These are phyloP conservation scores for Volucella bombylans DNA, from an alignment of 2,888 invertebrate species.

Conservation along the genomic window DNA sequence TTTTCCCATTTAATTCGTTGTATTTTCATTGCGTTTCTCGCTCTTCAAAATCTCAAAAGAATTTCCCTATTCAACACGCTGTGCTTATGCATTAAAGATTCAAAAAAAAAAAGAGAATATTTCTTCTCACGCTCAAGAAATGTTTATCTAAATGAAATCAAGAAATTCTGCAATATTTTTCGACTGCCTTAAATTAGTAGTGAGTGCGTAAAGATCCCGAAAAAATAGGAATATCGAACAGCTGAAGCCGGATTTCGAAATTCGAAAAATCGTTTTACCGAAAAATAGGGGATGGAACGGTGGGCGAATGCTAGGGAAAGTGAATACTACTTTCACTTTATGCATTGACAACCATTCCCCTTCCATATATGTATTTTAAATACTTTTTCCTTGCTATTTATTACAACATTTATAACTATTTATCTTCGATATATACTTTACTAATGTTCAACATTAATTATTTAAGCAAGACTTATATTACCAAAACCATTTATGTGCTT, in stretches of 20 bases:
- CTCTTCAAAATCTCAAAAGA: neutral
- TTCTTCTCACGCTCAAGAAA: constrained; percentile 29
- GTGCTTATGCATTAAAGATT: constrained; percentile 53
- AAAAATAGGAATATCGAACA: constrained; percentile 26
- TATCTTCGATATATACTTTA: too few relatives aligned
- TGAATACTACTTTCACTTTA: too few relatives aligned
- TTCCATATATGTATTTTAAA: too few relatives aligned
- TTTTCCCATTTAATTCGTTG: constrained; percentile 33
- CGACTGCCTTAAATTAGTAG: constrained; percentile 55
- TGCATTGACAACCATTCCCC: too few relatives aligned
- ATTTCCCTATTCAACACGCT: constrained; percentile 9
- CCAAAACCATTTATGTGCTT: too few relatives aligned
- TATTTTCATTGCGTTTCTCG: constrained; percentile 22
- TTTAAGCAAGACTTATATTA: too few relatives aligned
- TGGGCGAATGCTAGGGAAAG: too few relatives aligned
- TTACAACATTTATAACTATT: too few relatives aligned
- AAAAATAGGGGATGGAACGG: too few relatives aligned
- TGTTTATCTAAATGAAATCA: constrained; percentile 48
- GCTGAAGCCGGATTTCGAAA: constrained; percentile 17
- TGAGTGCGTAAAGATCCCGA: constrained; percentile 45
- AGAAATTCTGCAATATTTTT: constrained; percentile 25
- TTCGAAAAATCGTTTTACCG: neutral
- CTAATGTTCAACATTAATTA: too few relatives aligned
- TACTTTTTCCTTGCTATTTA: too few relatives aligned
- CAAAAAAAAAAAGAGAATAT: constrained; percentile 21